Base-by-base conservation (phyloP, 2,888 invertebrate species). In the Exocentrus adspersus region DNA sequence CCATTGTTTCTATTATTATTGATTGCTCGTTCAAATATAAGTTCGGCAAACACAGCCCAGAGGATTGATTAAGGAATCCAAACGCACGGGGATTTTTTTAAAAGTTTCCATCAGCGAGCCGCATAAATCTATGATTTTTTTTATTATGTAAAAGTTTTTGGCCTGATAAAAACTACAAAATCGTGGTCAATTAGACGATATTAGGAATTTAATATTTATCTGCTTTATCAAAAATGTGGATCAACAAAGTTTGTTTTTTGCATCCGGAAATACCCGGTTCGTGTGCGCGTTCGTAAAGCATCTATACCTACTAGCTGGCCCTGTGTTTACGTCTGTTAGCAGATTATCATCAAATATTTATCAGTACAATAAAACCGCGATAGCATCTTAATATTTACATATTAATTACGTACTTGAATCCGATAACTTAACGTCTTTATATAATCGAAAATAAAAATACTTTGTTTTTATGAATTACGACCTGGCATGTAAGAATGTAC, bases 331-430 rank as follows among this genome's bases (percentile, higher is more conserved):
- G 28, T 48, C 48, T 48, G 16, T 14, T n/a, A 28, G 9, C 9
- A 16, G 48, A 48, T 48, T 16, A 48, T 48, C 16, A 48, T 48
- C 48, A 48, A 48, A 48, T 48, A 48, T 48, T 48, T 48, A 48
- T 48, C 17, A 7, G 12, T 2, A 48, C 28, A 28, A 24, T 48
- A 48, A 48, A 46, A 14, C 9, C 6, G 28, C 2, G 28, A 48
- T 48, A 48, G n/a, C 24, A 16, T 48, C 24, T 48, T 48, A 24
- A 48, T 48, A 48, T 48, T 48, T 48, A 48, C 48, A 24, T 48
- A 10, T 28, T 28, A 48, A 48, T 48, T 48, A 28, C 48, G 48
- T 28, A 28, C 10, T 48, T 48, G 16, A 48, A 48, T 12, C 20
- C 14, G 28, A 16, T 9, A 3, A 24, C 28, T 48, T 1, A 21